Percentiles rank a stretch among this genome's conserved stretches.
Evolutionary conservation across 2,888 invertebrate genomes (phyloP).

Genomic region (Stenodera caucasica): DNA sequence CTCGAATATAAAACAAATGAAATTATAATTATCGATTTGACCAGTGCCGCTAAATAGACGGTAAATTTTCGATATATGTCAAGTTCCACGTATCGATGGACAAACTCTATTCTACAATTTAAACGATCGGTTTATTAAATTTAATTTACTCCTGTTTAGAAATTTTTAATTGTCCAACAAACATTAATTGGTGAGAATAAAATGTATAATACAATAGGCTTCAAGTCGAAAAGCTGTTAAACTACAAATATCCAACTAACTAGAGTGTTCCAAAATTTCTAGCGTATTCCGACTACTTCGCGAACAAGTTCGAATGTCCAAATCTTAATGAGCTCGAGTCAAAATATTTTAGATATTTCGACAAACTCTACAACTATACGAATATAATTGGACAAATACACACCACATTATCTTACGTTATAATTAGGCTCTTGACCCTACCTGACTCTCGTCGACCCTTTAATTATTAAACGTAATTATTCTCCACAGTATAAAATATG

Average conservation of each 20-base stretch:
- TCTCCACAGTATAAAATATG: constrained; percentile 47
- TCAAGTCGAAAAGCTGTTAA: constrained; percentile 23
- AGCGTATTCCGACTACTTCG: too few species aligned
- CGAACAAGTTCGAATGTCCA: too few species aligned
- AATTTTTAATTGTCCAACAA: background rate
- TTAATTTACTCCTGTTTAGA: background rate
- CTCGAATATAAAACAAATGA: constrained; percentile 14
- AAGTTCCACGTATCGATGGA: too few species aligned
- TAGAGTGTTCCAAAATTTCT: too few species aligned
- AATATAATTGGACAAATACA: constrained; percentile 31
- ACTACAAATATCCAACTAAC: constrained; percentile 9
- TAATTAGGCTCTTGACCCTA: constrained; percentile 49
- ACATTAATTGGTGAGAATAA: constrained; percentile 25
- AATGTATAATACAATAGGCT: constrained; percentile 23
- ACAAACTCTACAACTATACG: too few species aligned
- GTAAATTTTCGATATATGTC: too few species aligned
- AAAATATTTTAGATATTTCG: too few species aligned
- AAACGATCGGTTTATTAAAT: background rate
- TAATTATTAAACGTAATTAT: constrained; percentile 50
- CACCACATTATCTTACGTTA: constrained; percentile 39
- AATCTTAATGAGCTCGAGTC: too few species aligned
- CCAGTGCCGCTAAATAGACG: too few species aligned
- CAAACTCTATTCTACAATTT: too few species aligned
- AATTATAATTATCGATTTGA: background rate
- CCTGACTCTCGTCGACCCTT: constrained; percentile 47